A percentile compares a stretch with the other conserved stretches of the same genome.
phyloP scores from a whole-genome alignment of 1,140 invertebrate genomes.

The Aradophagus sp. region DNA sequence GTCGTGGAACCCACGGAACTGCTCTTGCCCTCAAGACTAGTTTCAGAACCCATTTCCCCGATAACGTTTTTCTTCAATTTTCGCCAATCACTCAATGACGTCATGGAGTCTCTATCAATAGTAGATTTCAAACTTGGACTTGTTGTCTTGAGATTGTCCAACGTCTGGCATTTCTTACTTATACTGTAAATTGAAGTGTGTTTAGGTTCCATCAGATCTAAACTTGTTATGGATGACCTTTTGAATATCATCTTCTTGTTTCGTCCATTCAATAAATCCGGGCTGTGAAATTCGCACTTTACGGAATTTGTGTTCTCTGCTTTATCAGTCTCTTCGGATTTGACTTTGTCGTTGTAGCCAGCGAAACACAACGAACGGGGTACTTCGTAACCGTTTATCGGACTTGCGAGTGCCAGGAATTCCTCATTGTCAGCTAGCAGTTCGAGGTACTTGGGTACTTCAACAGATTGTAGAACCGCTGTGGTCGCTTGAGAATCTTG shows the following conservation, averaged over 20 bases:
- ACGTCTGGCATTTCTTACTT: conserved; percentile 65
- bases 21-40: conserved; percentile 61
- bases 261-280: no score
- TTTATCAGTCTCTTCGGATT: conserved; percentile 30
- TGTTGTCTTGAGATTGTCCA: conserved; percentile 60
- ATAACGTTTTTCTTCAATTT: conserved; percentile 57
- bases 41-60: conserved; percentile 60
- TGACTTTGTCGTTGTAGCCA: conserved; percentile 23
- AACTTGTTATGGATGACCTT: conserved; percentile 64
- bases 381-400: conserved; percentile 77
- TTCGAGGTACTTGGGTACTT: conserved; percentile 77
- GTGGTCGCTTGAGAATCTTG: conserved; percentile 64
- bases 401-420: conserved; percentile 67
- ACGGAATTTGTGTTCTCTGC: conserved; percentile 14
- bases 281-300: conserved; percentile 21
- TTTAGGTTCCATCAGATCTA: conserved; percentile 64
- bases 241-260: conserved; percentile 52
- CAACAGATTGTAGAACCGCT: conserved; percentile 51
- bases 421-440: conserved; percentile 74
- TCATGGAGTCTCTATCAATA: conserved; percentile 62
- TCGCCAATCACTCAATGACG: conserved; percentile 64
- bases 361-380: conserved; percentile 71
- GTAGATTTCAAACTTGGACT: conserved; percentile 45
- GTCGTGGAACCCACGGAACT: conserved; percentile 62
- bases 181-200: conserved; percentile 62